phyloP scores from a whole-genome alignment of 1,140 invertebrate genomes.

The Chlorops oryzae region DNA sequence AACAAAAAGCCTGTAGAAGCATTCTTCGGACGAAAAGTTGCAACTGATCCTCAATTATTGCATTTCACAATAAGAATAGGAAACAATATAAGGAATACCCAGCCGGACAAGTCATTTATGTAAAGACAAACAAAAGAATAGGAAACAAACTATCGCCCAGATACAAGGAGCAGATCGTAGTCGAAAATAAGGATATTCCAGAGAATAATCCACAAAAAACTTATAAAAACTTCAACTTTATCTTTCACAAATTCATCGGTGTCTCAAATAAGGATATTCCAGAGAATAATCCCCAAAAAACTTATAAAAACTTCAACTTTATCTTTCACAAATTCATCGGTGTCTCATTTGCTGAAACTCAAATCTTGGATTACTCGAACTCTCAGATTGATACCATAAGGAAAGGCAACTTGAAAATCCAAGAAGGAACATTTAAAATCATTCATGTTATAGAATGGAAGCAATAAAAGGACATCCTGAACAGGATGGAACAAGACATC shows the following conservation, averaged over 20 bases:
- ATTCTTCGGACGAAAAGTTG: not conserved
- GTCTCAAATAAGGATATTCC: no score
- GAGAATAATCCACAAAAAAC: not conserved
- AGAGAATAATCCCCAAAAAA: no score
- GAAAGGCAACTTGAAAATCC: not conserved
- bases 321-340: not conserved
- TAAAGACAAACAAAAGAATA: not conserved
- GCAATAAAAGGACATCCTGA: not conserved
- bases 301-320: no score
- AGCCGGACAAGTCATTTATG: not conserved
- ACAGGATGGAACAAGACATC: not conserved
- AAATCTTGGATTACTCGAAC: conserved; percentile 1
- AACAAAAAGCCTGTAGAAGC: not conserved
- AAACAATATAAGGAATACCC: not conserved
- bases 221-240: not conserved
- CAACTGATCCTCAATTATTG: not conserved
- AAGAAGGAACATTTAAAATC: not conserved
- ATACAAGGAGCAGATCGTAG: not conserved
- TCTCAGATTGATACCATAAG: not conserved
- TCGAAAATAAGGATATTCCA: not conserved
- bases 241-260: no score
- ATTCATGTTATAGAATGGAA: not conserved
- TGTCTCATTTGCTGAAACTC: not conserved
- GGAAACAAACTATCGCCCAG: not conserved
- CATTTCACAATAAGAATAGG: not conserved